Percentiles rank a stretch among this genome's conserved stretches.
Evolutionary conservation across 1,140 invertebrate genomes (phyloP).

Genomic region (Venustaconcha ellipsiformis): DNA sequence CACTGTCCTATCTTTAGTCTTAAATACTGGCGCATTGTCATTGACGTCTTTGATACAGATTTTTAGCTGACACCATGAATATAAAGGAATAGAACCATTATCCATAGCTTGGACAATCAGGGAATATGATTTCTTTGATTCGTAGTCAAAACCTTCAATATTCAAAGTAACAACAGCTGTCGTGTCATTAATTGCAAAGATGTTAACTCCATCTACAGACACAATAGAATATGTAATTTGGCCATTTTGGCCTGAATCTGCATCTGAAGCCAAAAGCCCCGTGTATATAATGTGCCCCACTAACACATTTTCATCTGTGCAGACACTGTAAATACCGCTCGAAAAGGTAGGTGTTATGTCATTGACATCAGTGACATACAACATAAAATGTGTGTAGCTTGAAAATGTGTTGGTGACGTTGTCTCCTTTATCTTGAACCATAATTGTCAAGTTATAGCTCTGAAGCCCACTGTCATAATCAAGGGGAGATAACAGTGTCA

Average conservation of each 20-base stretch:
- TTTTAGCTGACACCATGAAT: slow-evolving; percentile 25
- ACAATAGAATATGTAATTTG: slow-evolving; percentile 27
- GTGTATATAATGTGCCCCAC: not conserved
- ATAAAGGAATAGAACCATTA: not conserved
- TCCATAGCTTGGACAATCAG: slow-evolving; percentile 32
- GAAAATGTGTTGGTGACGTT: slow-evolving; percentile 13
- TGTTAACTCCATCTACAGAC: slow-evolving; percentile 21
- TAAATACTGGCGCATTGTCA: slow-evolving; percentile 26
- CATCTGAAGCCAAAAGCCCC: slow-evolving; percentile 30
- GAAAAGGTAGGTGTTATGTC: slow-evolving; percentile 70
- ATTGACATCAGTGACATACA: slow-evolving; percentile 80
- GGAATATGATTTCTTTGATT: slow-evolving; percentile 24
- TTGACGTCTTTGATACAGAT: slow-evolving; percentile 34
- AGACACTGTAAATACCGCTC: too few species aligned
- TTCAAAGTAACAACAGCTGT: slow-evolving; percentile 18
- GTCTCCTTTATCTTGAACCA: slow-evolving; percentile 32
- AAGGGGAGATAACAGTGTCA: slow-evolving; percentile 36
- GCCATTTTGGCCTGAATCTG: slow-evolving; percentile 40
- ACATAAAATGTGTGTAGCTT: slow-evolving; percentile 32
- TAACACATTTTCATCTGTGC: slow-evolving; percentile 6
- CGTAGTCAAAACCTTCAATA: slow-evolving; percentile 23
- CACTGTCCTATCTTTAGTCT: slow-evolving; percentile 15
- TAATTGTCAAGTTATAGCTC: slow-evolving; percentile 28
- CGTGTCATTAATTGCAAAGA: slow-evolving; percentile 21
- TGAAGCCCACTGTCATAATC: slow-evolving; percentile 44